Evolutionary conservation across 2,113 vertebrate species (phyloP), one percentile per base, ranked within the genome.

Genomic region (Pterophyllum scalare): DNA sequence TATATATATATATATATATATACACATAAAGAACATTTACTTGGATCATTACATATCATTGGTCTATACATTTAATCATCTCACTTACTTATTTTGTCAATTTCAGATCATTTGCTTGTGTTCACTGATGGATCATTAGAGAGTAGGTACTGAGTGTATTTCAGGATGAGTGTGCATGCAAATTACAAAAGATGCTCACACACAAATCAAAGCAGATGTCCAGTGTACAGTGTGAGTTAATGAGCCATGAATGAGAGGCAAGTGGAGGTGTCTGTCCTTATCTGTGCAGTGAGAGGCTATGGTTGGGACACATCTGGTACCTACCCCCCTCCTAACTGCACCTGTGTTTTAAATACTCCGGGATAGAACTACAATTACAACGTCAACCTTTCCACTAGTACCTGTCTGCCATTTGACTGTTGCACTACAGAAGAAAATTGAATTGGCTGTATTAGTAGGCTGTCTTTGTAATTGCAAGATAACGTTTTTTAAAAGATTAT

Each of bases 201-300:
- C 35, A 79, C 59, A 89, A 84, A 65, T 82, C 52, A 81, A 79
- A 90, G 84, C 92, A 94, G 93, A 94, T 94, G 92, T 91, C 91
- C 91, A 75, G 61, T 81, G 82, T 92, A 89, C 83, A 91, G 87
- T 92, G 83, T 26, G 83, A 87, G 84, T 80, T 94, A 95, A 95
- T 95, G 94, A 94, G 94, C 88, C 93, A 89, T 94, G 90, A 93
- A 94, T 94, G 91, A 94, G 87, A 91, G 90, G 84, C 79, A 88
- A 87, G 76, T 85, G 83, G 83, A 89, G 85, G 87, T 74, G 89
- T 84, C 88, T 82, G 75, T 79, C 89, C 86, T 83, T 91, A 64
- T 88, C 85, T 84, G 83, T 84, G 86, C 59, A 79, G 80, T 84
- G 74, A 62, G 35, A 80, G 80, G 83, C 58, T 81, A 77, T 89